Evolutionary conservation across 2,113 vertebrate species (phyloP).

Genomic region (Blennius ocellaris): DNA sequence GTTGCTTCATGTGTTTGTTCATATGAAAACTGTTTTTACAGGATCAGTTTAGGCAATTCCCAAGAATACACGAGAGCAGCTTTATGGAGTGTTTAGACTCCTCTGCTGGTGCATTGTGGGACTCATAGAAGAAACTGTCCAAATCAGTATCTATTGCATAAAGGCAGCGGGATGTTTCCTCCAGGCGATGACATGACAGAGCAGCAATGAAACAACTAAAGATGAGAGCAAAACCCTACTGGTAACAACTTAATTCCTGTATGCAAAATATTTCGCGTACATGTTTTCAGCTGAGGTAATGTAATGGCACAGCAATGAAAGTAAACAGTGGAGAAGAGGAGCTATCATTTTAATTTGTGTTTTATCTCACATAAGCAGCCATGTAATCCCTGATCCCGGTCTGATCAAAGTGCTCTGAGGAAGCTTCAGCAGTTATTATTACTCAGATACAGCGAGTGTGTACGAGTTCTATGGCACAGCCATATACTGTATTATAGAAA

Average conservation of each 20-base stretch:
- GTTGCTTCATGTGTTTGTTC: conserved; percentile 9
- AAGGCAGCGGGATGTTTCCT: conserved; percentile 16
- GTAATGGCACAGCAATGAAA: conserved; percentile 12
- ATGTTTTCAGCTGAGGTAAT: conserved; percentile 5
- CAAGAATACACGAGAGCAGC: conserved; percentile 49
- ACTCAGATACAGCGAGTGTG: background rate
- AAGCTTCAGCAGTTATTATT: conserved; percentile 21
- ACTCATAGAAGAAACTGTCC: conserved; percentile 31
- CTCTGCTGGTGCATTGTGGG: conserved; percentile 20
- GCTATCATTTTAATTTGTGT: conserved; percentile 30
- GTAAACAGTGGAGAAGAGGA: conserved; percentile 34
- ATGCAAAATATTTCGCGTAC: background rate
- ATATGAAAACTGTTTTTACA: conserved; percentile 32
- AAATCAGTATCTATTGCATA: conserved; percentile 31
- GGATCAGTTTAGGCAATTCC: conserved; percentile 20
- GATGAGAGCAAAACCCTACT: background rate
- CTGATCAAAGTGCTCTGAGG: conserved; percentile 31
- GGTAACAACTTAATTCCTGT: background rate
- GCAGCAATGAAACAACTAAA: conserved; percentile 11
- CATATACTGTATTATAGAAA: conserved; percentile 19
- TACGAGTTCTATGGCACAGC: background rate
- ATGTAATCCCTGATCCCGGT: conserved; percentile 35
- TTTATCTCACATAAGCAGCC: conserved; percentile 28
- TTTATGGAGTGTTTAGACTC: conserved; percentile 40
- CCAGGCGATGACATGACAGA: conserved; percentile 9